These are phyloP conservation scores for Motacilla alba DNA, from an alignment of 2,113 vertebrate species.

Conservation along the genomic window DNA sequence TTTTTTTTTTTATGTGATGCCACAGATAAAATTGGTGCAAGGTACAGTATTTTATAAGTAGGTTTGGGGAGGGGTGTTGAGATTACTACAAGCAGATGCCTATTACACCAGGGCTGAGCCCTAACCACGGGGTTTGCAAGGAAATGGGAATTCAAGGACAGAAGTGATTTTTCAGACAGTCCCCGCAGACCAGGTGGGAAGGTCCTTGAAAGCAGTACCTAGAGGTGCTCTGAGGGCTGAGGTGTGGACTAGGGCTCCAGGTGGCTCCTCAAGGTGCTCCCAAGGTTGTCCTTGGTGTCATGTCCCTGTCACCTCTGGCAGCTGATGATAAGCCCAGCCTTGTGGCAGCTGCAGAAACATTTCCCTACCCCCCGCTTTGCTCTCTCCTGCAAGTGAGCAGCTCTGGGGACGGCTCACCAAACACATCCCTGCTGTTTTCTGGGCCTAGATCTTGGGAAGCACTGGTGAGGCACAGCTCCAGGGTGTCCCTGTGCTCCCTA, in stretches of 20 bases:
- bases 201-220: neutral
- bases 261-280: neutral
- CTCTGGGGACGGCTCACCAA: neutral
- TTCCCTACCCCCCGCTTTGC: neutral
- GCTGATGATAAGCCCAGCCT: neutral
- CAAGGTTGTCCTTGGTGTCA: neutral
- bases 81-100: neutral
- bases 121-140: neutral
- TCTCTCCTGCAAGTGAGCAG: neutral
- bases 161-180: conserved; percentile 29
- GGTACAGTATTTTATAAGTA: conserved; percentile 57
- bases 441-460: fast-evolving
- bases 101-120: conserved; percentile 16
- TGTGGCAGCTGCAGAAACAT: neutral
- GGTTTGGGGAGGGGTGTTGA: conserved; percentile 22
- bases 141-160: conserved; percentile 52
- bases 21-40: conserved; percentile 57
- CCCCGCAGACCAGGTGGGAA: neutral
- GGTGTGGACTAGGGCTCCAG: neutral
- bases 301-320: neutral
- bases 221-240: neutral
- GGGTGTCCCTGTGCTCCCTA: fast-evolving
- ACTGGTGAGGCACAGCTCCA: neutral
- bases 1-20: conserved; percentile 55
- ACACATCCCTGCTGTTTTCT: neutral